Conservation (phyloP, 2,113 vertebrate species). For the Bucco capensis region DNA sequence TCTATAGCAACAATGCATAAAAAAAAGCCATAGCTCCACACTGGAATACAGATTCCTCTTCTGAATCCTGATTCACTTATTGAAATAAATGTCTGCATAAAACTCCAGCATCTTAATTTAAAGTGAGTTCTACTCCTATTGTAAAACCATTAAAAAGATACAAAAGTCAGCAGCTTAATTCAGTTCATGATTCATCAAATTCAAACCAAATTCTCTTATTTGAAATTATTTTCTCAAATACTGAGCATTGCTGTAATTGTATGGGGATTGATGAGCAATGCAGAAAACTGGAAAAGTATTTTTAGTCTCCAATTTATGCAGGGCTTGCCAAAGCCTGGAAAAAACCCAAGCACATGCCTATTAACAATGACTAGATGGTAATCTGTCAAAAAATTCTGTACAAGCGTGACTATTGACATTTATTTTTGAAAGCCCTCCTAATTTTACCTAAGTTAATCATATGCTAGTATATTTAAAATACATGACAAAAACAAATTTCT, state of each 20-base stretch:
- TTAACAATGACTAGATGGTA: not conserved
- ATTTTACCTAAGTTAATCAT: not conserved
- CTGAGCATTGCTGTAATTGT: not conserved
- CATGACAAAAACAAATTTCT: not conserved
- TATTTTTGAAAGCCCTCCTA: not conserved
- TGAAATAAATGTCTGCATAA: not conserved
- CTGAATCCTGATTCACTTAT: not conserved
- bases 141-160: not conserved
- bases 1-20: conserved; percentile 12
- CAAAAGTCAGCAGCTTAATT: not conserved
- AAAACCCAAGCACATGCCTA: not conserved
- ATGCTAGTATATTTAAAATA: not conserved
- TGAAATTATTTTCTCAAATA: not conserved
- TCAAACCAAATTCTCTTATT: not conserved
- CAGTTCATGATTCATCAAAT: not conserved
- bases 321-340: not conserved
- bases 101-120: not conserved
- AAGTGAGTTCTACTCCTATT: not conserved
- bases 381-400: not conserved
- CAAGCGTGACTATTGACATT: not conserved
- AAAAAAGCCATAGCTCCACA: not conserved
- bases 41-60: not conserved
- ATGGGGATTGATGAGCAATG: not conserved
- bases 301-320: not conserved
- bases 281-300: not conserved